Evolutionary conservation across 2,797 vertebrate genomes (phyloP).

Genomic region (Distichodus sexfasciatus): DNA sequence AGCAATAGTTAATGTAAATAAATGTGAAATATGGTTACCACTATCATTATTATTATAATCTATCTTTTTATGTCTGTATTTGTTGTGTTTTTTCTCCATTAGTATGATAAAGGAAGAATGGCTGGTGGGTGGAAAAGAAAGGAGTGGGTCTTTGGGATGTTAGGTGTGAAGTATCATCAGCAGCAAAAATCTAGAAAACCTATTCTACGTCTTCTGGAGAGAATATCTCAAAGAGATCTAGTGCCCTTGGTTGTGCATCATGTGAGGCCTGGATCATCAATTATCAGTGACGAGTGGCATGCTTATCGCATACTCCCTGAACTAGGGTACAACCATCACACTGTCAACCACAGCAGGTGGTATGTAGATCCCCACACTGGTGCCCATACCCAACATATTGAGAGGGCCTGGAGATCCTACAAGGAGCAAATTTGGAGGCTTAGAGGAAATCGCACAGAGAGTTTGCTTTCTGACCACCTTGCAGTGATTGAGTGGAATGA

Average conservation of each 20-base stretch:
- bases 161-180: slow-evolving; percentile 5
- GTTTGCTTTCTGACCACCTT: slow-evolving; percentile 35
- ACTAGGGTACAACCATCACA: neutral
- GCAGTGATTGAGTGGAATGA: slow-evolving; percentile 36
- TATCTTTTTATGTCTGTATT: too few species aligned
- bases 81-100: slow-evolving; percentile 8
- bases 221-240: neutral
- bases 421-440: slow-evolving; percentile 39
- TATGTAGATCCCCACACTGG: neutral
- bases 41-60: too few species aligned
- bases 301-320: slow-evolving; percentile 23
- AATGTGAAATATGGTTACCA: too few species aligned
- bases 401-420: slow-evolving; percentile 34
- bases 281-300: slow-evolving; percentile 28
- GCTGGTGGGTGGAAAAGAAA: slow-evolving; percentile 37
- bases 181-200: neutral
- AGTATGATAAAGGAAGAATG: slow-evolving; percentile 44
- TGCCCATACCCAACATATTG: slow-evolving; percentile 35
- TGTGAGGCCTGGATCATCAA: slow-evolving; percentile 3
- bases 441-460: slow-evolving; percentile 26
- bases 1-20: too few species aligned
- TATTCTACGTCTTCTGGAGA: slow-evolving; percentile 23
- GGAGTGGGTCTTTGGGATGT: slow-evolving; percentile 43
- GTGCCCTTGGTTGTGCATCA: slow-evolving; percentile 8
- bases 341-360: neutral